Evolutionary conservation across 2,113 vertebrate species (phyloP), one percentile per base, ranked within the genome.

Genomic region (Andinoacara biseriatus): DNA sequence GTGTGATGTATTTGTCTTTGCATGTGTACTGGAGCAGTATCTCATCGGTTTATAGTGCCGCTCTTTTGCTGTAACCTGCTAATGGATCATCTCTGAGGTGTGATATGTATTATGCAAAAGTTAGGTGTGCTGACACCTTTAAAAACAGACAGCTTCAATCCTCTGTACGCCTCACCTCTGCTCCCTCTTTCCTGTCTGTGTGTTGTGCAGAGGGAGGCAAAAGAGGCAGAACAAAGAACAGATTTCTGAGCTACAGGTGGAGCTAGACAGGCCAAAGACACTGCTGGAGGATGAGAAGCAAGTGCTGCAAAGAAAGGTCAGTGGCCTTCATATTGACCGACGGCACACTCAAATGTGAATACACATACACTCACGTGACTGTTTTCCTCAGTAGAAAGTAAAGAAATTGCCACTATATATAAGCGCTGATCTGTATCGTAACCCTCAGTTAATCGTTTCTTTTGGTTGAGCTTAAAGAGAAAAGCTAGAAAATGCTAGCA

Each of bases 31-130:
- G 29, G 63, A 62, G 60, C 35, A 49, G 74, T 78, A 83, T 88
- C 90, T 85, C 61, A 63, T 94, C 91, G 88, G 74, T 87, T 91
- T 91, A 91, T 93, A 92, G 92, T 90, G 85, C 82, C 4, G 43
- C 85, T 91, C 81, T 88, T 81, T 87, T 67, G 81, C 87, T 86
- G 74, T 88, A 91, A 93, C 89, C 89, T 92, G 94, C 94, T 95
- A 96, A 96, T 95, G 94, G 94, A 94, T 93, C 91, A 92, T 95
- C 93, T 94, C 81, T 72, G 76, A 96, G 93, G 94, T 95, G 95
- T 93, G 92, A 95, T 93, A 92, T 94, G 93, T 91, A 93, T 94
- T 93, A 95, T 95, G 94, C 95, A 95, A 95, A 95, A 93, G 86
- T 86, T 65, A 87, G 82, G 86, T 94, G 92, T 90, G 89, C 92